phyloP scores from a whole-genome alignment of 2,888 invertebrate genomes.

The Apamea epomidion region DNA sequence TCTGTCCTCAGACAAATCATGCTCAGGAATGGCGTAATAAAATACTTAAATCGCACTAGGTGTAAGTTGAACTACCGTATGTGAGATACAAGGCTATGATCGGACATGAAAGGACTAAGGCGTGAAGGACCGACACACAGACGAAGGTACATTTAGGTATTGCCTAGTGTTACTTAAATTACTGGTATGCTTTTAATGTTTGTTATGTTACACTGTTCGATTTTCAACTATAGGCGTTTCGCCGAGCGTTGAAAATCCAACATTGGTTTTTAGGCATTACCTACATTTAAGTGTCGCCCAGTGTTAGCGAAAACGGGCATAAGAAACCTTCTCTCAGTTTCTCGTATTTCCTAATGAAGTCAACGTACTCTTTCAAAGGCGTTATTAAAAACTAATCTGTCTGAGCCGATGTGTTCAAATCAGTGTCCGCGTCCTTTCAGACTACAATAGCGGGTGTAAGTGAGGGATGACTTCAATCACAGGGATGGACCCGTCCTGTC shows the following conservation, averaged over 20 bases:
- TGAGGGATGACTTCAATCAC: constrained; percentile 42
- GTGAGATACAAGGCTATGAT: too few relatives aligned
- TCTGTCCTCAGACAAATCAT: background rate
- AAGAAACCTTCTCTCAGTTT: constrained; percentile 4
- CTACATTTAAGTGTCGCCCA: background rate
- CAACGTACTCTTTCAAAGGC: constrained; percentile 49
- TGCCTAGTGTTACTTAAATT: too few relatives aligned
- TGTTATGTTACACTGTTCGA: too few relatives aligned
- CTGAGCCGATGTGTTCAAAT: constrained; percentile 49
- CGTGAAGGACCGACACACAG: too few relatives aligned
- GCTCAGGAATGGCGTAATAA: background rate
- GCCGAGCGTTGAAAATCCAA: background rate
- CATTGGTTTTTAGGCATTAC: background rate
- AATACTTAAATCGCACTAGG: background rate
- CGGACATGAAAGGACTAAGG: background rate
- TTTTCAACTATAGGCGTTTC: background rate
- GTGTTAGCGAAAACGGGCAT: background rate
- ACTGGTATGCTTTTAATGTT: too few relatives aligned
- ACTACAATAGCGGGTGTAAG: constrained; percentile 35
- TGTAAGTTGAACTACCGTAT: background rate
- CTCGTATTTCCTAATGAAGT: constrained; percentile 42
- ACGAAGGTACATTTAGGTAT: too few relatives aligned
- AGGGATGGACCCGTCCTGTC: constrained; percentile 24
- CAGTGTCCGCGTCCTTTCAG: constrained; percentile 38
- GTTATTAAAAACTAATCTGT: constrained; percentile 63